Base-by-base conservation (phyloP, 2,113 vertebrate genomes). In the Sardina pilchardus region DNA sequence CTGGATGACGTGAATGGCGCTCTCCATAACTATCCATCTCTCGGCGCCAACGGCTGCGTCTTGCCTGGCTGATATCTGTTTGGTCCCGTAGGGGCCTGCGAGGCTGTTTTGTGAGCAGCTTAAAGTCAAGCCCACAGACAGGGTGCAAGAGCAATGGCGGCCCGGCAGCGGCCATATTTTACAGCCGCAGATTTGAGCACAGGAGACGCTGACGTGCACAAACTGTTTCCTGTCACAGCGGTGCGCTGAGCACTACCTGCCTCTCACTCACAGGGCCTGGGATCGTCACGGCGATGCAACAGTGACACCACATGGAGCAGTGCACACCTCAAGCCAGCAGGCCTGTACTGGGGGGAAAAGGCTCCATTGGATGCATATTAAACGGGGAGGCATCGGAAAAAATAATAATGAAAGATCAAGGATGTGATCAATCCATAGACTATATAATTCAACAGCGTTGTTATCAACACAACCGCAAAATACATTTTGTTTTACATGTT, bases 271-370 rank as follows among this genome's bases (percentile, higher is more conserved):
- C n/a, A 12, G 26, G 30, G 63, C 63, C 26, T 0, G 9, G 26
- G 86, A 30, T 89, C 24, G 83, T 89, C 85, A 89, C 91, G 89
- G 90, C 93, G 90, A 87, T 82, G 90, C 92, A 93, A 92, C 87
- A 94, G 92, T 87, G 93, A 92, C 93, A 90, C 91, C 92, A 88
- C 91, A 90, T 94, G 93, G 93, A 92, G 87, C 84, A 47, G 78
- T 36, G 43, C 45, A 86, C 85, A 85, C 24, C 84, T 14, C 16
- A 59, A 16, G 1, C 16, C n/a, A 71, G 26, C 3, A 34, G 56
- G 56, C 56, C 71, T 36, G n/a, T n/a, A n/a, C n/a, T n/a, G n/a
- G 71, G 30, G 34, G 63, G 6, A 78, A 36, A 78, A 78, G 0
- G 30, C 17, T 36, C 39, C 71, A 36, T 34, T 36, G 34, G 10